Conservation (phyloP, 2,888 invertebrate species). For the Athalia cordata region DNA sequence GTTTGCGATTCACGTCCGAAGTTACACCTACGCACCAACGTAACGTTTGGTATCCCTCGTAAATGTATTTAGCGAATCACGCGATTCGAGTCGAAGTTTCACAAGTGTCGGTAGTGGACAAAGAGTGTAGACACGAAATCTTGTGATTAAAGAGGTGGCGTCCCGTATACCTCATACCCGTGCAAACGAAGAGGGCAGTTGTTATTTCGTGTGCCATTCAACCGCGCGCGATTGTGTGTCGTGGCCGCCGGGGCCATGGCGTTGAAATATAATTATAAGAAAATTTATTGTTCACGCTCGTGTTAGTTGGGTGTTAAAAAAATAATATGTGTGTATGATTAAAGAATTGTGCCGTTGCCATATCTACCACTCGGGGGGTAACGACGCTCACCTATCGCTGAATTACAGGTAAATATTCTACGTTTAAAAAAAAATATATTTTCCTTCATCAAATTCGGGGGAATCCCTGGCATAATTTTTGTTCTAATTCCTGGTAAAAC, state of each 20-base stretch:
- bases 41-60: no score
- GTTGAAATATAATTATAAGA: slow-evolving; percentile 33
- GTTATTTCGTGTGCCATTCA: neutral
- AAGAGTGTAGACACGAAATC: slow-evolving; percentile 38
- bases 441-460: neutral
- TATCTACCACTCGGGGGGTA: neutral
- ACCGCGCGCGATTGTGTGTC: neutral
- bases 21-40: neutral
- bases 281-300: slow-evolving; percentile 32
- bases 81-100: neutral
- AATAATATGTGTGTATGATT: slow-evolving; percentile 16
- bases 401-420: slow-evolving; percentile 17
- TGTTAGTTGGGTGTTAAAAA: slow-evolving; percentile 13
- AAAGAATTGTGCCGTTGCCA: slow-evolving; percentile 2
- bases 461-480: no score
- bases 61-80: no score
- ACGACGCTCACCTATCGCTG: neutral
- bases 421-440: neutral
- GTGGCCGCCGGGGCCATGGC: neutral
- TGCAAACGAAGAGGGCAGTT: neutral
- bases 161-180: neutral
- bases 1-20: neutral
- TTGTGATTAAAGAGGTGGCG: slow-evolving; percentile 34
- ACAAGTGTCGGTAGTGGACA: slow-evolving; percentile 16
- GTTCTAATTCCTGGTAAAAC: no score